Evolutionary conservation across 2,888 invertebrate genomes (phyloP), one percentile per base, ranked within the genome.

Genomic region (Eupithecia subfuscata): DNA sequence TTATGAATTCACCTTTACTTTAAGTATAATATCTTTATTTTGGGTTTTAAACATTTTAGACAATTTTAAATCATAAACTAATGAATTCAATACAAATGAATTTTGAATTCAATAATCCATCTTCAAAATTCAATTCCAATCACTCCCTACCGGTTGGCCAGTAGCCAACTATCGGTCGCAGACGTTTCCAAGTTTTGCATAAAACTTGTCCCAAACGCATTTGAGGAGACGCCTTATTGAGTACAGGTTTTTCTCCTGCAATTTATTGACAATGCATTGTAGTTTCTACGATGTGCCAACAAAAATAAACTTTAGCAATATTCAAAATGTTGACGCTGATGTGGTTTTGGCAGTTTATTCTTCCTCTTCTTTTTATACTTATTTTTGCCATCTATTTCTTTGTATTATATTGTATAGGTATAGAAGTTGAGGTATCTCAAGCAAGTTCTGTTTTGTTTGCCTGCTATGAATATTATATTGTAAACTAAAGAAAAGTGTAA

Each of bases 141-240:
- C 79, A 78, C 78, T 79, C 74, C 75, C 82, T 82, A 81, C 83
- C 81, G 78, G 77, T 90, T 91, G 91, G 91, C 88, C 80, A 75
- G 74, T 70, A 75, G 90, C 92, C 91, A 92, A 89, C 76, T 75
- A 72, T 76, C 81, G 81, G 82, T 83, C 82, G 87, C 91, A 92
- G 90, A 91, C 91, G 90, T 87, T 90, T 82, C 82, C 83, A 86
- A 89, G 85, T 87, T 91, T 87, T 89, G 86, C 89, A 90, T 89
- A 86, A 88, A 92, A 87, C 84, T 88, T 86, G 85, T 86, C 87
- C 84, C 85, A 79, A 87, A 89, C 84, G 86, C 88, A 88, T 91
- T 88, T 89, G 89, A 91, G 88, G 89, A 89, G 89, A 90, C 82
- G 80, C 83, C 81, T 77, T 77, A 81, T 81, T 75, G 80, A 81